phyloP scores from a whole-genome alignment of 1,140 invertebrate species.

The Eciton burchellii region DNA sequence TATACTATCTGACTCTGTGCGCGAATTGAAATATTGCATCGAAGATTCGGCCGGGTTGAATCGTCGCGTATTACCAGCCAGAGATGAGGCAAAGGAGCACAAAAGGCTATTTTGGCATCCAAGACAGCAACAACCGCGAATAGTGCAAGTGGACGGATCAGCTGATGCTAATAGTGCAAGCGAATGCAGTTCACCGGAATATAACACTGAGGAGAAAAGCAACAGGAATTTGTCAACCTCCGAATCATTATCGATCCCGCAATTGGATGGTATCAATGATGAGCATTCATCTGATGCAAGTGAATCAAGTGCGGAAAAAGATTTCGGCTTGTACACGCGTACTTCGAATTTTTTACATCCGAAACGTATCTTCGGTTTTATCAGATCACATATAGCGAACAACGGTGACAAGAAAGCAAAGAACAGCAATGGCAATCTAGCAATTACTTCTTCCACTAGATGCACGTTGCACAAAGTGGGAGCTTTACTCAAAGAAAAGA shows the following conservation, averaged over 20 bases:
- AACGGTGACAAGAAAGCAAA: slow-evolving; percentile 51
- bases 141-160: slow-evolving; percentile 88
- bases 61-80: slow-evolving; percentile 67
- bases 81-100: slow-evolving; percentile 82
- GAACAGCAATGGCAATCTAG: background rate
- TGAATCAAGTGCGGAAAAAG: slow-evolving; percentile 44
- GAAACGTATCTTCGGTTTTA: slow-evolving; percentile 60
- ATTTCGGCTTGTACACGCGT: slow-evolving; percentile 33
- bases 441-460: background rate
- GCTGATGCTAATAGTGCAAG: slow-evolving; percentile 86
- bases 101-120: slow-evolving; percentile 83
- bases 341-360: slow-evolving; percentile 54
- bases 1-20: slow-evolving; percentile 76
- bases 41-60: slow-evolving; percentile 74
- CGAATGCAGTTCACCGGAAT: slow-evolving; percentile 82
- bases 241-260: slow-evolving; percentile 72
- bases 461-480: slow-evolving; percentile 4
- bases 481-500: slow-evolving; percentile 54
- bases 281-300: slow-evolving; percentile 73
- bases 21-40: slow-evolving; percentile 78
- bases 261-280: slow-evolving; percentile 78
- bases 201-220: slow-evolving; percentile 78
- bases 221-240: slow-evolving; percentile 36
- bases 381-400: slow-evolving; percentile 56
- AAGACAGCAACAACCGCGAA: slow-evolving; percentile 81